Evolutionary conservation across 2,113 vertebrate species (phyloP), one percentile per base, ranked within the genome.

Genomic region (Corythornis vintsioides): DNA sequence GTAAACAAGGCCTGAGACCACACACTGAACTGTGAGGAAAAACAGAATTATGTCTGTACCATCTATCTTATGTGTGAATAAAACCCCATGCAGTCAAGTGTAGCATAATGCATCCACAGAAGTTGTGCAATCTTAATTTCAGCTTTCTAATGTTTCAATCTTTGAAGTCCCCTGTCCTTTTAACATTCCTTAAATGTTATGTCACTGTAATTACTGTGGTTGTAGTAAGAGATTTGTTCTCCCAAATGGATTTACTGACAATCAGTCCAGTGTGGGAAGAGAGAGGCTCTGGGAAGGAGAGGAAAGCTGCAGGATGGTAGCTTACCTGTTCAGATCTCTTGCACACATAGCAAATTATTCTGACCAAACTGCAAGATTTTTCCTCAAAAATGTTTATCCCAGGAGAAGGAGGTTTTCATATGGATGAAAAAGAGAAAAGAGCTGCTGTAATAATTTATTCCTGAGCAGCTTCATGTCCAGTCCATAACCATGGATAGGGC

Each of bases 171-270:
- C 38, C 31, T 47, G 77, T 85, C 81, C 63, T 86, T 95, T 88
- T 84, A 92, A 82, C 63, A 90, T 92, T 73, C 63, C 71, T 89
- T 93, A 79, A 90, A 84, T 73, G 84, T 75, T 89, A 79, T 88
- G 90, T 93, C 87, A 83, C 47, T 72, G 47, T 92, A 75, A 74
- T 82, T 86, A 61, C 84, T 72, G 52, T 82, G 40, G 77, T 78
- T 90, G 70, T 35, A 78, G 67, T 26, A 35, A 67, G 78, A 76
- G 16, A 87, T 53, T 83, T 65, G 12, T 73, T 92, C 87, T 83
- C 40, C 75, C 43, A 67, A 56, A 53, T 26, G 72, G 66, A 61
- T 28, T 43, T 83, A 47, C 43, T 87, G 26, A 2, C 25, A 63
- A 42, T 45, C 47, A 73, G 71, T 29, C 48, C 75, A 18, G n/a